Conservation (phyloP, 1,140 invertebrate genomes). For the Micrasema longulum region DNA sequence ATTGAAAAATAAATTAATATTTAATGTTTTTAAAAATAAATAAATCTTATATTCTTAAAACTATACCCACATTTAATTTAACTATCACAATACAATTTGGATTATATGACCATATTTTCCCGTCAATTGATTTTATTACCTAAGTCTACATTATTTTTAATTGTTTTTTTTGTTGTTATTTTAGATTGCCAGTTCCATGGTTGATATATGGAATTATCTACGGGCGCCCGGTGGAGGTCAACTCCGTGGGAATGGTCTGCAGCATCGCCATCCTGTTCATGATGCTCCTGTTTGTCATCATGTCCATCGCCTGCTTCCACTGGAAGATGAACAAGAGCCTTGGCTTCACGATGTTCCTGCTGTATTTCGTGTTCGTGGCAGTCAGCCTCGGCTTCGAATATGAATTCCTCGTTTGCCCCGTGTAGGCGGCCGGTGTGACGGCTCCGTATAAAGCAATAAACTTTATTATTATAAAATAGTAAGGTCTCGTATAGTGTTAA, state of each 20-base stretch:
- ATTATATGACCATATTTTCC: no score
- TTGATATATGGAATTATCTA: conserved; percentile 89
- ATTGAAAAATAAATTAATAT: no score
- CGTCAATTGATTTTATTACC: no score
- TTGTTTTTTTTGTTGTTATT: no score
- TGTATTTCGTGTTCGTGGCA: conserved; percentile 96
- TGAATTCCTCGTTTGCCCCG: conserved; percentile 82
- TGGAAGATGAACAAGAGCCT: conserved; percentile 98
- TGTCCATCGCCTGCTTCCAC: conserved; percentile 93
- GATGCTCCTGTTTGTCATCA: conserved; percentile 96
- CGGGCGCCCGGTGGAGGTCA: conserved; percentile 85
- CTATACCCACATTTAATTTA: no score
- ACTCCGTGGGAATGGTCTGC: conserved; percentile 96
- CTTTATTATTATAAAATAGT: conserved; percentile 43
- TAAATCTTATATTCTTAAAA: no score
- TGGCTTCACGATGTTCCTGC: conserved; percentile 95
- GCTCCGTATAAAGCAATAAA: conserved; percentile 53
- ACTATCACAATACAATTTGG: no score
- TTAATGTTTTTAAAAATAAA: no score
- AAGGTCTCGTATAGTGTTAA: conserved; percentile 41
- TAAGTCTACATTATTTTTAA: no score
- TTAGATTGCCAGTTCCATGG: conserved; percentile 96
- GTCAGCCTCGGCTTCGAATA: conserved; percentile 95
- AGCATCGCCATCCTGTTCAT: conserved; percentile 96
- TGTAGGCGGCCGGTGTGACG: conserved; percentile 40